These are phyloP conservation scores for Stegostoma tigrinum DNA, from an alignment of 2,113 vertebrate species.

Conservation along the genomic window DNA sequence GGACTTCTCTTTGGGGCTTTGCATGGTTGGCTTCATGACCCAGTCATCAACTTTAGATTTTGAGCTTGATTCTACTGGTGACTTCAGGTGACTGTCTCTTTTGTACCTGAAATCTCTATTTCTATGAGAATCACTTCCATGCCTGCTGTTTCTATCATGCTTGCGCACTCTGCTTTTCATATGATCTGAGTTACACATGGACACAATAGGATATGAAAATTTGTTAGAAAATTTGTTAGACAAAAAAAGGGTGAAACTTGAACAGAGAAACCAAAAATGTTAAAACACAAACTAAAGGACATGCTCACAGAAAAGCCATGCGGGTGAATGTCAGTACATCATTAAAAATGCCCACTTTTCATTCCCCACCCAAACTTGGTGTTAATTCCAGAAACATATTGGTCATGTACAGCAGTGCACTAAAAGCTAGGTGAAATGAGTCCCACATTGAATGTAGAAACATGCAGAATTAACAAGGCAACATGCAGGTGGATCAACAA, in stretches of 20 bases:
- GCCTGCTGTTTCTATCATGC: neutral
- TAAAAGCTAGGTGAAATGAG: neutral
- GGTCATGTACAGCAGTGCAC: neutral
- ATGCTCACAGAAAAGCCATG: neutral
- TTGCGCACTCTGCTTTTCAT: conserved; percentile 1
- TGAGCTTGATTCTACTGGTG: neutral
- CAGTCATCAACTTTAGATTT: neutral
- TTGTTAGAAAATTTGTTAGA: conserved; percentile 27
- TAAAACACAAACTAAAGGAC: neutral
- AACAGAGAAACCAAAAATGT: neutral
- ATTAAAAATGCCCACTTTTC: neutral
- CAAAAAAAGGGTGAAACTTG: neutral
- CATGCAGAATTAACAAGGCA: neutral
- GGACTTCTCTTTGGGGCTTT: neutral
- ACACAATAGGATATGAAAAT: neutral
- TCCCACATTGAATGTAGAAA: neutral
- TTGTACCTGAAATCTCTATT: neutral
- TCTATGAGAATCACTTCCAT: neutral
- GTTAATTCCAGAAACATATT: neutral
- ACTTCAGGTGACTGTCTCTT: neutral
- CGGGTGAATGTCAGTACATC: neutral
- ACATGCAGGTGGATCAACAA: neutral
- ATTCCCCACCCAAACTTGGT: neutral
- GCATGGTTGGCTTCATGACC: neutral
- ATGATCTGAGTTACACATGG: neutral